These are phyloP conservation scores for Gymnorhina tibicen DNA, from an alignment of 2,113 vertebrate species.

Conservation along the genomic window DNA sequence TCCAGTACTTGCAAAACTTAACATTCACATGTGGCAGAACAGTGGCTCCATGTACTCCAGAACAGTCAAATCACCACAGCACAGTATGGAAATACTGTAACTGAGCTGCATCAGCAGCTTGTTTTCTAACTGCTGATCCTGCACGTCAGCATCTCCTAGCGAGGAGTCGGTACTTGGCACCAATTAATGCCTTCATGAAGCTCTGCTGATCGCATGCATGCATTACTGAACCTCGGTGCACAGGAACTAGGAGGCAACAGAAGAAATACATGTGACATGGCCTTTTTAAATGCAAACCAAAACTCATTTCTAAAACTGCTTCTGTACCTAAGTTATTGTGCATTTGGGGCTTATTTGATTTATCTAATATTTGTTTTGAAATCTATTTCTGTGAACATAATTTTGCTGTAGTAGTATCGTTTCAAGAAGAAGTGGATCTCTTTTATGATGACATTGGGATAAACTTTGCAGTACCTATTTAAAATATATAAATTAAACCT, in stretches of 20 bases:
- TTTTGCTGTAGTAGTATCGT: not conserved
- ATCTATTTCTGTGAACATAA: not conserved
- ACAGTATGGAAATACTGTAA: not conserved
- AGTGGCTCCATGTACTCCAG: not conserved
- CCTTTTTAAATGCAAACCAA: not conserved
- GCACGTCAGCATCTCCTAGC: rapidly evolving
- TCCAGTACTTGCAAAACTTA: not conserved
- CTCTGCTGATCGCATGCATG: not conserved
- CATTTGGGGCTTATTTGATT: not conserved
- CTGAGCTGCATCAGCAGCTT: not conserved
- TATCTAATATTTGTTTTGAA: not conserved
- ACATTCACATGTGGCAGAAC: not conserved
- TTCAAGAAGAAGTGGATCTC: not conserved
- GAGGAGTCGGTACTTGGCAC: not conserved
- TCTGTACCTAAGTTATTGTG: not conserved
- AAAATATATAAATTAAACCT: not conserved
- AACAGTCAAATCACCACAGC: not conserved
- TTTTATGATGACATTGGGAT: not conserved
- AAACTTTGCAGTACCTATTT: not conserved
- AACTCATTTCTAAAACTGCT: not conserved
- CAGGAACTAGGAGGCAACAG: not conserved
- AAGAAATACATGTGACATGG: not conserved
- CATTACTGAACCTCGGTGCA: not conserved
- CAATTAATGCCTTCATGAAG: not conserved
- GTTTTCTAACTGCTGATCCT: not conserved